Conservation (phyloP, 92 coral and sea anemone species). For the Metridium senile region DNA sequence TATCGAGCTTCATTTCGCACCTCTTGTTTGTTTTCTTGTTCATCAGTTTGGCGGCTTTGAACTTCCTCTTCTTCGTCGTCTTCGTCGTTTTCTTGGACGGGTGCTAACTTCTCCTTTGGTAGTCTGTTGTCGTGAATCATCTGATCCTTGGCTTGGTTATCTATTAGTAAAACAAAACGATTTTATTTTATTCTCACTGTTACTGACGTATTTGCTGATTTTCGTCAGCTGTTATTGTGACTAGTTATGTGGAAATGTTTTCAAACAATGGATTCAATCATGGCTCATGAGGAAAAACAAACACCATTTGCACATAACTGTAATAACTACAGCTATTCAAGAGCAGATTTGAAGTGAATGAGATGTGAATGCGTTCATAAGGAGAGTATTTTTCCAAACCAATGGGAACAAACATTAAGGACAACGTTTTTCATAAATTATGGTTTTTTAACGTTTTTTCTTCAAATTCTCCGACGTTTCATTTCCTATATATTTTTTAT, state of each 20-base stretch:
- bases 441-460: no score
- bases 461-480: no score
- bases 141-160: slow-evolving; percentile 24
- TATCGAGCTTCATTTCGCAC: slow-evolving; percentile 14
- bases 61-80: slow-evolving; percentile 28
- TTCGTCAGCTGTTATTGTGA: no score
- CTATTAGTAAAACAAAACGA: background rate
- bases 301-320: background rate
- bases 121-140: slow-evolving; percentile 24
- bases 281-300: no score
- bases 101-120: slow-evolving; percentile 5
- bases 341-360: background rate
- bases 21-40: background rate
- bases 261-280: no score
- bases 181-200: no score
- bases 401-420: no score
- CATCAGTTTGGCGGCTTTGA: slow-evolving; percentile 1
- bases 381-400: no score
- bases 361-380: background rate
- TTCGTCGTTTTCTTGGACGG: slow-evolving; percentile 4
- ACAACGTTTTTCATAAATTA: no score
- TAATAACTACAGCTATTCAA: background rate
- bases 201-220: no score
- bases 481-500: no score
- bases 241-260: no score